Evolutionary conservation across 2,797 vertebrate genomes (phyloP).

Genomic region (Melanogrammus aeglefinus): DNA sequence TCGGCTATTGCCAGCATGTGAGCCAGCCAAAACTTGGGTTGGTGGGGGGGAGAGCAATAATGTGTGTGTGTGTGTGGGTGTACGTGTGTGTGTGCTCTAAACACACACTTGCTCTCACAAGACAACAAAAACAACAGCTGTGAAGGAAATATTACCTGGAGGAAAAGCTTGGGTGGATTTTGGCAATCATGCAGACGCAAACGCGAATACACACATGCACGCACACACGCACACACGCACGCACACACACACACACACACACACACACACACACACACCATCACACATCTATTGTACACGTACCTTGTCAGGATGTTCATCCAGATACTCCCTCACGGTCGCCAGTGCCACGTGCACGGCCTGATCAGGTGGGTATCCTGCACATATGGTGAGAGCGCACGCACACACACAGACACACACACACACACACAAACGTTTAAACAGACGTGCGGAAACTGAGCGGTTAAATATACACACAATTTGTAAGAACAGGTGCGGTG

Average conservation of each 20-base stretch:
- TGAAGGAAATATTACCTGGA: no score
- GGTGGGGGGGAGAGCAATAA: not conserved
- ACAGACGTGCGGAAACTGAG: conserved; percentile 9
- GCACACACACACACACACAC: conserved; percentile 14
- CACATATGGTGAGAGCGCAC: conserved; percentile 10
- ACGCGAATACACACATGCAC: not conserved
- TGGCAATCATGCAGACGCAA: conserved; percentile 35
- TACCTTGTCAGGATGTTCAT: conserved; percentile 82
- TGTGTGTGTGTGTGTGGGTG: conserved; percentile 2
- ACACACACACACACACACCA: conserved; percentile 5
- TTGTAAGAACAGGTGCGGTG: conserved; percentile 40
- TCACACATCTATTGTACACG: conserved; percentile 8
- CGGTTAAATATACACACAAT: conserved; percentile 15
- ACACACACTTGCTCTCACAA: conserved; percentile 44
- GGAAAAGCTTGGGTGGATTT: conserved; percentile 42
- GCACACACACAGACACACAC: conserved; percentile 29
- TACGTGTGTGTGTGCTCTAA: conserved; percentile 31
- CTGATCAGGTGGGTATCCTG: conserved; percentile 83
- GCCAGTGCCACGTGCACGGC: conserved; percentile 81
- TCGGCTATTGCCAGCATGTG: conserved; percentile 58
- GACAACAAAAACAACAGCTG: conserved; percentile 67
- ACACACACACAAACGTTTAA: conserved; percentile 15
- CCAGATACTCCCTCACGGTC: conserved; percentile 81
- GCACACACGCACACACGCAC: not conserved
- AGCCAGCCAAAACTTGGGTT: conserved; percentile 41